Evolutionary conservation across 2,113 vertebrate species (phyloP).

Genomic region (Panthera tigris): DNA sequence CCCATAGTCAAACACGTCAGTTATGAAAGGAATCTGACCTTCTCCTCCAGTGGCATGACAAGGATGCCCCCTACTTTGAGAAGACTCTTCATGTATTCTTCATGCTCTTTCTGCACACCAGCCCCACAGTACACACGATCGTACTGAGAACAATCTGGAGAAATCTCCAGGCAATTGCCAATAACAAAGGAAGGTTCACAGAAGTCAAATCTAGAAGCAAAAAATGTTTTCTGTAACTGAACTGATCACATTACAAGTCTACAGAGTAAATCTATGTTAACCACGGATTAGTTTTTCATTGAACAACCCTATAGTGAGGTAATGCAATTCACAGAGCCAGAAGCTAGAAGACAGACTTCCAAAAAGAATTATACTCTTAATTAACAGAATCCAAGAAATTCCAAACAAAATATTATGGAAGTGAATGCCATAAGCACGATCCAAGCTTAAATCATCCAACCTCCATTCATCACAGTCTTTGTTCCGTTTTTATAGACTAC

Average conservation of each 20-base stretch:
- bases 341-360: background rate
- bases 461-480: background rate
- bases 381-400: background rate
- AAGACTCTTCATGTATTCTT: conserved; percentile 97
- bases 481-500: background rate
- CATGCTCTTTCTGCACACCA: conserved; percentile 96
- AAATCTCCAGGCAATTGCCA: conserved; percentile 97
- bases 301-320: background rate
- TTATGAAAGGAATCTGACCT: conserved; percentile 84
- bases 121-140: conserved; percentile 98
- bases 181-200: conserved; percentile 96
- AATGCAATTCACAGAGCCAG: background rate
- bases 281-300: background rate
- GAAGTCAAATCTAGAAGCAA: conserved; percentile 93
- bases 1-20: no score
- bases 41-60: conserved; percentile 98
- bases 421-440: background rate
- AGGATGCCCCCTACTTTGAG: conserved; percentile 96
- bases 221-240: conserved; percentile 17
- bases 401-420: background rate
- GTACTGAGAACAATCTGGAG: conserved; percentile 93
- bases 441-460: background rate
- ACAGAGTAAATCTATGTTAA: background rate
- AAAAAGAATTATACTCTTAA: background rate
- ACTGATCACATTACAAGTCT: background rate